Base-by-base conservation (phyloP, 2,797 vertebrate species). In the Bryconaethiops microstoma region DNA sequence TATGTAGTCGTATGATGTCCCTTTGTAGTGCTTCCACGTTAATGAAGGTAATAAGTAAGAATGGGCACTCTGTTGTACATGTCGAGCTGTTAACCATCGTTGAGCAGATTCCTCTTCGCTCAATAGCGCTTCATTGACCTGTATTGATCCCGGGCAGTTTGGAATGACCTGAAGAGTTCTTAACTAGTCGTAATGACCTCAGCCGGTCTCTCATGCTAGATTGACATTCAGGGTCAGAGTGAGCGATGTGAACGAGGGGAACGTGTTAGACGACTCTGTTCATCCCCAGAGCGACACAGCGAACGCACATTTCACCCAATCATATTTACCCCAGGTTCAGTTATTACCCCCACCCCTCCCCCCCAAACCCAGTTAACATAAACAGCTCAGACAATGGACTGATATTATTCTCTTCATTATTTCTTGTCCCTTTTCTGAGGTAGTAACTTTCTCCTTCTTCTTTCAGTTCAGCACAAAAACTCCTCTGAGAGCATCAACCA, bases 401-500 rank as follows among this genome's bases (percentile, higher is more conserved):
- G n/a, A n/a, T n/a, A n/a, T n/a, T n/a, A n/a, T n/a, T n/a, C n/a
- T n/a, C n/a, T n/a, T n/a, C n/a, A n/a, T n/a, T n/a, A n/a, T n/a
- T n/a, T n/a, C n/a, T n/a, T n/a, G n/a, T n/a, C n/a, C n/a, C n/a
- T n/a, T n/a, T n/a, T n/a, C n/a, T n/a, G n/a, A n/a, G n/a, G n/a
- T n/a, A 48, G 10, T 48, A 48, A 48, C 45, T 1, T 39, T 79
- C 50, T 69, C 45, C 63, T 74, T 52, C 23, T 60, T 76, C n/a
- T 60, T 79, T 17, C 86, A 98, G 97, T 96, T 88, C 94, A 96
- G 0, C 97, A 96, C 90, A 97, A 97, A 93, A 96, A 95, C 86
- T 97, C 96, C 25, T 96, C 95, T 81, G 97, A 98, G 91, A 98
- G 95, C 89, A 92, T 99, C 92, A 96, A 95, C 85, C 96, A 96